Evolutionary conservation across 2,888 invertebrate genomes (phyloP), one percentile per base, ranked within the genome.

Genomic region (Acanthoscelides obtectus): DNA sequence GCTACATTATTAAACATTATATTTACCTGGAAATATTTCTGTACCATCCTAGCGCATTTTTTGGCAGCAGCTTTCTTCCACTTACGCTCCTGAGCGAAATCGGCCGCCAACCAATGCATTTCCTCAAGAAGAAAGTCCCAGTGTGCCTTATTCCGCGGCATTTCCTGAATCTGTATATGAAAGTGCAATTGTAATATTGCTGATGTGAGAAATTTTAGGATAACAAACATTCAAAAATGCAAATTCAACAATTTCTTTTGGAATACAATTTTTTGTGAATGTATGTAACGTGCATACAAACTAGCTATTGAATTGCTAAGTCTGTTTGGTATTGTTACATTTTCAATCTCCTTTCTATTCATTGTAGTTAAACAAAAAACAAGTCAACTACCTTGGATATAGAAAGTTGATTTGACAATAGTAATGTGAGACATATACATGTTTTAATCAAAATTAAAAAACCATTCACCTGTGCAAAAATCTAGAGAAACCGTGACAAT

Each of bases 121-220:
- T 99, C 99, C 86, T 99, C 99, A 66, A 99, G 87, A 76, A 99
- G 87, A 86, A 97, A 99, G 86, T 99, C 99, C 98, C 99, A 99
- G 86, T 99, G 99, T 25, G 96, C 93, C 87, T 98, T 99, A 70
- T 91, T 89, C 75, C 98, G 89, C 74, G 93, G 90, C 75, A 77
- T 75, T 19, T 77, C 77, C 64, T 69, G 69, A 5, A 45, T 45
- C 45, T 45, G 45, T n/a, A n/a, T n/a, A n/a, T n/a, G n/a, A n/a
- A n/a, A n/a, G n/a, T n/a, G n/a, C 12, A 45, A 12, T 45, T 45
- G 1, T 17, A 45, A 45, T 25, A 25, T 5, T 25, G 4, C 25
- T 25, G 6, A 25, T 25, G 6, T 25, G 6, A 25, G 3, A 25
- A 25, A n/a, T n/a, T n/a, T n/a, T n/a, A n/a, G n/a, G n/a, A n/a